Evolutionary conservation across 2,888 invertebrate genomes (phyloP), one percentile per base, ranked within the genome.

Genomic region (Ellobium chinense): DNA sequence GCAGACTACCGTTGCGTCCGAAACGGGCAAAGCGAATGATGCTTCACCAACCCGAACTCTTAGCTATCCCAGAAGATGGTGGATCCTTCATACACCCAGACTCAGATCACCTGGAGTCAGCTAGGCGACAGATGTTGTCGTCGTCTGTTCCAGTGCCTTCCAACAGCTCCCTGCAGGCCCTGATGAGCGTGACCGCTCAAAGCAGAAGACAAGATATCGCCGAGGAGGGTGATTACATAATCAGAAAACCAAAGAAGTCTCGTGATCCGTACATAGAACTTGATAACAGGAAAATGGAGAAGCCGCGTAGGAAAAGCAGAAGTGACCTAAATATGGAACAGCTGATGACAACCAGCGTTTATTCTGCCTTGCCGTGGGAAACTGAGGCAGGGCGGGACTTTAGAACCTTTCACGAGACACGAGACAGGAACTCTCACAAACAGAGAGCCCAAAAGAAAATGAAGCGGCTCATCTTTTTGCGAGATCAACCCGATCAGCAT

Each of bases 11-110:
- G 34, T 27, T 34, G 36, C 68, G 80, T 18, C 80, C 80, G 9
- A 80, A 68, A n/a, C 75, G 80, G 18, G 80, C 80, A 2, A 80
- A 80, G 14, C 60, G 80, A 21, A 80, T 80, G 80, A 60, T 34
- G 37, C 36, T 80, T 14, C 80, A 69, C 58, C 9, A 69, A 27
- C 75, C 80, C 0, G 24, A 37, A 1, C 80, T 80, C 39, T 56
- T 75, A 21, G 75, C 60, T 29, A 80, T 80, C 4, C 80, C 75
- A 12, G 80, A 80, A 62, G 80, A 75, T 54, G 80, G 36, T 14
- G 66, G 36, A 18, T n/a, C 66, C 18, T 34, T 36, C 18, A 24
- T 36, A 21, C 66, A 37, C 21, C 21, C 21, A 12, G 34, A 18
- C 7, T 36, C 21, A 12, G 34, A 18, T 3, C 2, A 34, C 1